Evolutionary conservation across 2,797 vertebrate species (phyloP).

Genomic region (Enteromius anoplus): DNA sequence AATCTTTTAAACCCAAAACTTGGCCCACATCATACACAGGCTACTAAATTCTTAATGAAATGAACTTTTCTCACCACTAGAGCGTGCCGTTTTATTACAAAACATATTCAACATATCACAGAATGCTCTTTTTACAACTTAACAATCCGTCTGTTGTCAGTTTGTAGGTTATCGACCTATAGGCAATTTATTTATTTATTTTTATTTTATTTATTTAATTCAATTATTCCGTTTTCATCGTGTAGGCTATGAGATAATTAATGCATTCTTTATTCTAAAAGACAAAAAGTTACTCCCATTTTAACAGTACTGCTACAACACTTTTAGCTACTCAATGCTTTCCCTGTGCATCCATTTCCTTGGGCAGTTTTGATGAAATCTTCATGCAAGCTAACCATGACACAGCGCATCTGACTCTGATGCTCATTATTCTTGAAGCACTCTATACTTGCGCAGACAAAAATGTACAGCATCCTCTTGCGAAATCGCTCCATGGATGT

Average conservation of each 20-base stretch:
- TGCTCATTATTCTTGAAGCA: neutral
- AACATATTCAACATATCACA: neutral
- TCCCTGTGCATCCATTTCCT: neutral
- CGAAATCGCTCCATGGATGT: neutral
- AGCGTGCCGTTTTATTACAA: slow-evolving; percentile 8
- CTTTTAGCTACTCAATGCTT: neutral
- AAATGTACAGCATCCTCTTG: neutral
- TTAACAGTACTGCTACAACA: neutral
- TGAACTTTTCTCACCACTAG: neutral
- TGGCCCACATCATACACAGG: neutral
- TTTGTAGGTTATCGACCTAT: neutral
- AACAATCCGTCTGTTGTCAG: neutral
- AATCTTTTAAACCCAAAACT: neutral
- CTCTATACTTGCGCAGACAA: neutral
- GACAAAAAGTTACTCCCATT: neutral
- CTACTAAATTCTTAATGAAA: neutral
- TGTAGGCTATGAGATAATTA: neutral
- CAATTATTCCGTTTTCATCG: neutral
- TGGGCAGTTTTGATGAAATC: neutral
- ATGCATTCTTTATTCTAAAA: neutral
- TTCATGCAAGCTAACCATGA: slow-evolving; percentile 25
- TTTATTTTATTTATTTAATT: too few relatives aligned
- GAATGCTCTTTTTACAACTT: too few relatives aligned
- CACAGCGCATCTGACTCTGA: neutral
- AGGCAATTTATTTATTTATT: neutral